These are phyloP conservation scores for Pelvicachromis taeniatus DNA, from an alignment of 2,113 vertebrate species.

Conservation along the genomic window DNA sequence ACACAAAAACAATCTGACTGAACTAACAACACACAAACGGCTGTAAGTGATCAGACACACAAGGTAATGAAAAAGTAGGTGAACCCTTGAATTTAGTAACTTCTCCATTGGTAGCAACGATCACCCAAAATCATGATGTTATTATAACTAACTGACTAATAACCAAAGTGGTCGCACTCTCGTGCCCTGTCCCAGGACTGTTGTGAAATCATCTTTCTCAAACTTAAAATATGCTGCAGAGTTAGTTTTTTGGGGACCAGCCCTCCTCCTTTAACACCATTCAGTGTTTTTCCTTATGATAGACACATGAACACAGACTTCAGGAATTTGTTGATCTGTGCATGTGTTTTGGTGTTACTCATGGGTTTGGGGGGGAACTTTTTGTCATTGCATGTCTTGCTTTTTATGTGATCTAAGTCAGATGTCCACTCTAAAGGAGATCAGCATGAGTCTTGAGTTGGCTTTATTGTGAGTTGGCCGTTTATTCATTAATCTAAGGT, in stretches of 20 bases:
- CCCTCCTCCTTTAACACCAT: neutral
- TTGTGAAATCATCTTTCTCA: neutral
- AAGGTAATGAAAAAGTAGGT: neutral
- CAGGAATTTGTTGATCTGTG: neutral
- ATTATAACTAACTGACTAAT: no score
- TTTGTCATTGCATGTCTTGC: neutral
- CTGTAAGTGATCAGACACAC: neutral
- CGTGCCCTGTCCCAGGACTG: neutral
- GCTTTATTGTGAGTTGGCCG: no score
- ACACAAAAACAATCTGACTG: neutral
- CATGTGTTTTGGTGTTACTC: neutral
- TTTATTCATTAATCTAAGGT: no score
- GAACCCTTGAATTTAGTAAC: neutral
- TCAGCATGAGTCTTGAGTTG: neutral
- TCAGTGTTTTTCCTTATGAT: neutral
- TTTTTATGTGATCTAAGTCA: neutral
- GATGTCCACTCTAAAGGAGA: neutral
- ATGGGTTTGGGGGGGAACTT: neutral
- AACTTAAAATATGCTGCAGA: neutral
- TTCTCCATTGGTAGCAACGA: neutral
- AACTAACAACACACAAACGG: fast-evolving
- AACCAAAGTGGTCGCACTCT: no score
- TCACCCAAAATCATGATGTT: neutral
- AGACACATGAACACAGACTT: neutral
- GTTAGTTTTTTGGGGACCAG: neutral